Evolutionary conservation across 2,888 invertebrate species (phyloP).

Genomic region (Pediacus dermestoides): DNA sequence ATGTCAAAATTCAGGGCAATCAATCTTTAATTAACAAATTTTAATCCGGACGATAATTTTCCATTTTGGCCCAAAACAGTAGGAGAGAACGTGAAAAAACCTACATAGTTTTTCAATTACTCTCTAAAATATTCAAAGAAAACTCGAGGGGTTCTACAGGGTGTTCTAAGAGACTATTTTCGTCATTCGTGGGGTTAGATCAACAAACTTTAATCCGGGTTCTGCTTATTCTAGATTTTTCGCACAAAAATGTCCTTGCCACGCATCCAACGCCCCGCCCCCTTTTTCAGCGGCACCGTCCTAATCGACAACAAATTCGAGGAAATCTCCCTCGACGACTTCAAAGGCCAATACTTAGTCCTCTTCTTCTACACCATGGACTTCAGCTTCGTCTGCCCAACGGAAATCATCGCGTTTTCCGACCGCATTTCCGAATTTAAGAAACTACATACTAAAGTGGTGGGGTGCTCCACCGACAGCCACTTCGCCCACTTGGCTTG

Average conservation of each 20-base stretch:
- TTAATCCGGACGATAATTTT: too few relatives aligned
- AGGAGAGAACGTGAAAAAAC: too few relatives aligned
- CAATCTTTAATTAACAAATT: too few relatives aligned
- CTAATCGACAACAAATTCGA: constrained; percentile 82
- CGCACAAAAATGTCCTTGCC: constrained; percentile 50
- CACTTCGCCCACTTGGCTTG: constrained; percentile 97
- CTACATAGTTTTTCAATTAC: too few relatives aligned
- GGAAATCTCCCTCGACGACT: constrained; percentile 71
- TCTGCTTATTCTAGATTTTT: too few relatives aligned
- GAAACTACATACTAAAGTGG: constrained; percentile 78
- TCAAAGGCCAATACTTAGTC: constrained; percentile 83
- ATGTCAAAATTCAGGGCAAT: too few relatives aligned
- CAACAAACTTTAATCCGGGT: too few relatives aligned
- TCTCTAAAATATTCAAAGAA: too few relatives aligned
- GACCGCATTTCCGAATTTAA: constrained; percentile 82
- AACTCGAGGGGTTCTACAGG: too few relatives aligned
- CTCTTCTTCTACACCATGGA: constrained; percentile 91
- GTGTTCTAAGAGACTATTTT: too few relatives aligned
- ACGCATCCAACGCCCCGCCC: constrained; percentile 70
- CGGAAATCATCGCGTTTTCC: constrained; percentile 97
- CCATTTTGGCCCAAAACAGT: too few relatives aligned
- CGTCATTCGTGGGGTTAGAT: too few relatives aligned
- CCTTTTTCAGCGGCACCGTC: constrained; percentile 74
- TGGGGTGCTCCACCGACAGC: constrained; percentile 94
- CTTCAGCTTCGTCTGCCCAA: constrained; percentile 84